These are phyloP conservation scores for Hipparchia sbordonii DNA, from an alignment of 2,888 invertebrate genomes.

Conservation along the genomic window DNA sequence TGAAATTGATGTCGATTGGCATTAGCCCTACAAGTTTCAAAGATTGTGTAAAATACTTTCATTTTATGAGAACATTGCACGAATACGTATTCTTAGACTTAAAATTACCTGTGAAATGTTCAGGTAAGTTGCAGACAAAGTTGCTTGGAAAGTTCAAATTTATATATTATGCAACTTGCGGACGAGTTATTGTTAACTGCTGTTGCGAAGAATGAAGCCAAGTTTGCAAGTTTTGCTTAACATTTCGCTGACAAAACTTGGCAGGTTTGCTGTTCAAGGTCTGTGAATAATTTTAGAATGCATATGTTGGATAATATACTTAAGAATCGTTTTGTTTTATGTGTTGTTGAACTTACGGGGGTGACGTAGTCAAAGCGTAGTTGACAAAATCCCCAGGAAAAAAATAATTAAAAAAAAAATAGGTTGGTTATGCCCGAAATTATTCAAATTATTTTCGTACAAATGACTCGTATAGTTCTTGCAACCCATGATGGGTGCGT, in stretches of 20 bases:
- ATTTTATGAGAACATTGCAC: constrained; percentile 2
- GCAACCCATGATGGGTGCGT: no score
- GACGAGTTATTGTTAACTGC: constrained; percentile 55
- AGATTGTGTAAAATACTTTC: not conserved
- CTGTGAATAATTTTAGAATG: not conserved
- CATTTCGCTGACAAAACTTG: constrained; percentile 43
- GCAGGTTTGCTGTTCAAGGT: constrained; percentile 10
- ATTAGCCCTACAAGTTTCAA: no score
- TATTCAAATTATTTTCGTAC: no score
- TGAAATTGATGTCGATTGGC: no score
- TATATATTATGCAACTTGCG: constrained; percentile 53
- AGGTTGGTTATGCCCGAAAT: no score
- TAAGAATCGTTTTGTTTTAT: no score
- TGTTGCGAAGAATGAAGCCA: constrained; percentile 53
- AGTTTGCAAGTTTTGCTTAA: constrained; percentile 50
- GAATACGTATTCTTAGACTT: constrained; percentile 30
- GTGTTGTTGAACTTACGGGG: no score
- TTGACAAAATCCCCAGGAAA: no score
- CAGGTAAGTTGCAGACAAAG: constrained; percentile 33
- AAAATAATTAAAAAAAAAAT: no score
- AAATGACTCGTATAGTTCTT: no score
- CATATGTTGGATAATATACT: not conserved
- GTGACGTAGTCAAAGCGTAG: no score
- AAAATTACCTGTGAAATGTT: constrained; percentile 38
- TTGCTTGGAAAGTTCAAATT: constrained; percentile 51